Base-by-base conservation (phyloP, 2,888 invertebrate genomes). In the Sicus ferrugineus region DNA sequence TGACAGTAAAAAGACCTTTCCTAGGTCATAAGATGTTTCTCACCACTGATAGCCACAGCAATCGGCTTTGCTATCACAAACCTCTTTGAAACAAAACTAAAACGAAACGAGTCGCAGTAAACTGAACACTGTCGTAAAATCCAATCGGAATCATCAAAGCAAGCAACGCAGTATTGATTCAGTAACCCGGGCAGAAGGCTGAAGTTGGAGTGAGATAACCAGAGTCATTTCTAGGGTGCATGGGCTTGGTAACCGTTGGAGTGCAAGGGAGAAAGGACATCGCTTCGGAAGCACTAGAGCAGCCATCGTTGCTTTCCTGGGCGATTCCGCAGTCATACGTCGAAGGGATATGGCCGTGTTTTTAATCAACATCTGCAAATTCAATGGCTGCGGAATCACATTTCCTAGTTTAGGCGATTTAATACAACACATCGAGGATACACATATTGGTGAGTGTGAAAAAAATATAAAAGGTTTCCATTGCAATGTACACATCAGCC, bases 361-460 rank as follows among this genome's bases (percentile, higher is more conserved):
- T 89, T 90, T 94, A 89, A 88, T 92, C 87, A 94, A 95, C 89
- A 91, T 91, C 88, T 94, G 94, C 88, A 93, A 93, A 89, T 94
- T 91, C 87, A 91, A 91, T 88, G 91, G 92, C 87, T 95, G 94
- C 89, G 93, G 92, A 81, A 89, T 92, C 84, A 92, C 90, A 81
- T 95, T 94, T 89, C 90, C 91, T 81, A 91, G 90, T 86, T 88
- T 94, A 84, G 88, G 90, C 78, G 93, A 93, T 84, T 88, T 94
- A 83, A 94, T 94, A 83, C 91, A 92, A 84, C 94, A 94, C 87
- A 94, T 95, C 81, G 94, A 94, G 89, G 92, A 92, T 84, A 92
- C 91, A 78, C 94, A 94, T 86, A 92, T 94, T 84, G 93, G 94
- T 94, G 90, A 82, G 81, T 78, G 62, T n/a, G n/a, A n/a, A n/a